Conservation (phyloP, 2,888 invertebrate species). For the Smittia sp. region DNA sequence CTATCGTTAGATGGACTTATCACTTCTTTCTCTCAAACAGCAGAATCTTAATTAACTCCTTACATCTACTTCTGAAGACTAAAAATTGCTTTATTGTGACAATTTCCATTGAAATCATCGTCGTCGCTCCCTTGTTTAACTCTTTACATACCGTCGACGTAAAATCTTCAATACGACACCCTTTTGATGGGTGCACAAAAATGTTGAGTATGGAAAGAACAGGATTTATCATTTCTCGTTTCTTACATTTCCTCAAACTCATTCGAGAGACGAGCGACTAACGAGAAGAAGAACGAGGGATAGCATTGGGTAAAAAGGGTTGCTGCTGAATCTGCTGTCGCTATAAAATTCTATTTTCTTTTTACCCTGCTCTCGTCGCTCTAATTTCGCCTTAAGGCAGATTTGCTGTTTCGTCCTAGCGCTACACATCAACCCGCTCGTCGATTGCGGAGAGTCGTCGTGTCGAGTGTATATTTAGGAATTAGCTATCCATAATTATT, state of each 20-base stretch:
- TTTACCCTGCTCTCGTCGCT: background rate
- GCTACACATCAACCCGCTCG: background rate
- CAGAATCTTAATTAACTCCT: constrained; percentile 35
- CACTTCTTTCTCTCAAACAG: constrained; percentile 27
- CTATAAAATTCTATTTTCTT: constrained; percentile 29
- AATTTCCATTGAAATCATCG: constrained; percentile 29
- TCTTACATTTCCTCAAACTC: constrained; percentile 29
- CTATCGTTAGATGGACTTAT: too few relatives aligned
- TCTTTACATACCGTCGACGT: too few relatives aligned
- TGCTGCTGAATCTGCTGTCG: constrained; percentile 35
- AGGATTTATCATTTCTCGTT: constrained; percentile 38
- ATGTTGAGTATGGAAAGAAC: background rate
- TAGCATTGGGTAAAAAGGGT: too few relatives aligned
- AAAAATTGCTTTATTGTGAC: too few relatives aligned
- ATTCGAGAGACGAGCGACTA: background rate
- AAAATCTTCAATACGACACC: background rate
- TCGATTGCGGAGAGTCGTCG: background rate
- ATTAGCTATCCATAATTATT: constrained; percentile 42
- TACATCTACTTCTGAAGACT: too few relatives aligned
- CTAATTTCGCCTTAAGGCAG: constrained; percentile 22
- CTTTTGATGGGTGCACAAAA: background rate
- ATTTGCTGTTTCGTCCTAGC: background rate
- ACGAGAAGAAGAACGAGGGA: background rate
- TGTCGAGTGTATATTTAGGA: constrained; percentile 30
- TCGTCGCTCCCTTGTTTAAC: background rate